phyloP scores from a whole-genome alignment of 92 coral and sea anemone genomes.

The Pocillopora meandrina region DNA sequence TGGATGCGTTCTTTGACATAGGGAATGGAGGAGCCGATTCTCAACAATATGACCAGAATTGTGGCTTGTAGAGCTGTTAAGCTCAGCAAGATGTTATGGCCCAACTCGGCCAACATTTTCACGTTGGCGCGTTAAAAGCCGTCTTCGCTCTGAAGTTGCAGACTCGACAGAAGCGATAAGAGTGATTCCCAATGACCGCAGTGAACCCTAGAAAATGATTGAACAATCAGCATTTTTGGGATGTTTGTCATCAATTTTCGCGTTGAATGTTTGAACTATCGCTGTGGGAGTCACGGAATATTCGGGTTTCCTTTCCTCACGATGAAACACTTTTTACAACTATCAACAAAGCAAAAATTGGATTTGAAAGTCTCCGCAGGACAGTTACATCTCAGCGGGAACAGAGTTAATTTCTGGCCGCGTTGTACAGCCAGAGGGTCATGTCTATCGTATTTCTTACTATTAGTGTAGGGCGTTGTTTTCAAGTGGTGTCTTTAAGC shows the following conservation, averaged over 20 bases:
- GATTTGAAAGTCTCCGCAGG: not conserved
- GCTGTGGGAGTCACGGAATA: conserved; percentile 32
- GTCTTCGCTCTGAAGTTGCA: not conserved
- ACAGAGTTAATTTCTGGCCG: not conserved
- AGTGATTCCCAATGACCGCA: conserved; percentile 20
- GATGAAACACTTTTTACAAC: conserved; percentile 2
- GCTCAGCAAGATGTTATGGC: conserved; percentile 1
- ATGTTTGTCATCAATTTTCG: conserved; percentile 10
- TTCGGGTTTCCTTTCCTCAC: not conserved
- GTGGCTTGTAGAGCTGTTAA: not conserved
- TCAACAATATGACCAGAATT: conserved; percentile 7
- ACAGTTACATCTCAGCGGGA: not conserved
- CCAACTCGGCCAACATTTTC: conserved; percentile 15
- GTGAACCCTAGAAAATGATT: conserved; percentile 3
- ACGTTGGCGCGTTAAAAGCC: not conserved
- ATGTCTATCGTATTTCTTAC: not conserved
- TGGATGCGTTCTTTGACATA: conserved; percentile 23
- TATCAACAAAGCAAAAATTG: conserved; percentile 3
- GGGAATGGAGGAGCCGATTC: conserved; percentile 33
- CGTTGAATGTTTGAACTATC: not conserved
- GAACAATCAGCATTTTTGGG: conserved; percentile 17
- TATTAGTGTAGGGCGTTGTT: conserved; percentile 2
- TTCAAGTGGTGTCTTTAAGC: not conserved
- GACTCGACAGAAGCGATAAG: not conserved
- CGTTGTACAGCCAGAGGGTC: conserved; percentile 6